Evolutionary conservation across 2,113 vertebrate genomes (phyloP), one percentile per base, ranked within the genome.

Genomic region (Pelvicachromis taeniatus): DNA sequence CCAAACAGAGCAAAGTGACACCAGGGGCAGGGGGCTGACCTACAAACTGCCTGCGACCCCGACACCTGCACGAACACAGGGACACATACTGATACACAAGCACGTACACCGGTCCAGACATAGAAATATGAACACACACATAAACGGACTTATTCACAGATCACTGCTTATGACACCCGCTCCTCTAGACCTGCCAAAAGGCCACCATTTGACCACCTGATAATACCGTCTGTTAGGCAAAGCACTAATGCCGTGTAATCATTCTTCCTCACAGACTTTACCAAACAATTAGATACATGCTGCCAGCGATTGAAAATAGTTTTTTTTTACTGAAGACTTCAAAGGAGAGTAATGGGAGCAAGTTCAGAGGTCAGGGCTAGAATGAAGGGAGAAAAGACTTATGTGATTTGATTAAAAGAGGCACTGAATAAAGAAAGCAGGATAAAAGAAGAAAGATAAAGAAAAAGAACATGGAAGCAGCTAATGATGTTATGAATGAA

Each of bases 41-140:
- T 85, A 92, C 91, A 94, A 92, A 94, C 92, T 42, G 50, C 55
- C 85, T 4, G 38, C 92, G 89, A 95, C 93, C 93, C 83, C 88
- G 7, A 90, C 92, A 95, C 95, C 94, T 95, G 93, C 92, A 88
- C 55, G 78, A 73, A 82, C 85, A 90, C 89, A 86, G 45, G 81
- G 61, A 89, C 58, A 85, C 90, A 89, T 81, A 82, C 58, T 5
- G 61, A 82, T 40, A 87, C 81, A 85, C 77, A 91, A 58, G 80
- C 80, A 80, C 21, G 26, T 59, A 73, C 89, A 88, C 59, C 3
- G 0, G 75, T 55, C 52, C 86, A 87, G 53, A 82, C 85, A 78
- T 40, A 78, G 80, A 84, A 81, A 82, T 80, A 88, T 26, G 9
- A 48, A 83, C 61, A 31, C 31, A 70, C 73, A 59, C 81, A 35